Evolutionary conservation across 2,888 invertebrate species (phyloP).

Genomic region (Minunthozetes semirufus): DNA sequence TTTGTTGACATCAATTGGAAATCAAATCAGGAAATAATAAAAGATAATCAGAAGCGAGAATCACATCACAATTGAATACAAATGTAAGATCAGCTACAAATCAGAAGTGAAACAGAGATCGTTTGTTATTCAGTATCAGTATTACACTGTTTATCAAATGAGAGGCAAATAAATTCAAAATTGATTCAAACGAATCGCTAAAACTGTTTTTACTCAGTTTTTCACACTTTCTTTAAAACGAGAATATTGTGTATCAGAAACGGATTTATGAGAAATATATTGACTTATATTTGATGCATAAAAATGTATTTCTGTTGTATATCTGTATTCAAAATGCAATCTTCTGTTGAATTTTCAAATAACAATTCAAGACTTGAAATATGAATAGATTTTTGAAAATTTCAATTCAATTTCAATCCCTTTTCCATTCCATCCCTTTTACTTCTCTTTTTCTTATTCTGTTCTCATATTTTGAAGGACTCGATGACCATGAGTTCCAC

Average conservation of each 20-base stretch:
- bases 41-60: not conserved
- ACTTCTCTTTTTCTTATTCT: not conserved
- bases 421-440: not conserved
- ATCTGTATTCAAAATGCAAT: too few relatives aligned
- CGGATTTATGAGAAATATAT: too few relatives aligned
- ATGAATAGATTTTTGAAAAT: not conserved
- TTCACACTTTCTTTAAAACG: too few relatives aligned
- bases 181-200: not conserved
- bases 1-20: not conserved
- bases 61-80: not conserved
- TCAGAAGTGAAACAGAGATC: not conserved
- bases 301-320: too few relatives aligned
- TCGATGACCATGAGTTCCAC: constrained; percentile 79
- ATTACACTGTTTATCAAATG: not conserved
- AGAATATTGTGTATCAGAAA: too few relatives aligned
- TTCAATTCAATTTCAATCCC: not conserved
- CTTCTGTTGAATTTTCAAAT: too few relatives aligned
- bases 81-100: not conserved
- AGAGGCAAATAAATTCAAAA: not conserved
- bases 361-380: not conserved
- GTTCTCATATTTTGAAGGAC: constrained; percentile 55
- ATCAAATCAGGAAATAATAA: constrained; percentile 3
- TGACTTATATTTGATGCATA: too few relatives aligned
- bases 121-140: not conserved
- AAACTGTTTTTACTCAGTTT: too few relatives aligned